Evolutionary conservation across 2,113 vertebrate species (phyloP), one percentile per base, ranked within the genome.

Genomic region (Fulmarus glacialis): DNA sequence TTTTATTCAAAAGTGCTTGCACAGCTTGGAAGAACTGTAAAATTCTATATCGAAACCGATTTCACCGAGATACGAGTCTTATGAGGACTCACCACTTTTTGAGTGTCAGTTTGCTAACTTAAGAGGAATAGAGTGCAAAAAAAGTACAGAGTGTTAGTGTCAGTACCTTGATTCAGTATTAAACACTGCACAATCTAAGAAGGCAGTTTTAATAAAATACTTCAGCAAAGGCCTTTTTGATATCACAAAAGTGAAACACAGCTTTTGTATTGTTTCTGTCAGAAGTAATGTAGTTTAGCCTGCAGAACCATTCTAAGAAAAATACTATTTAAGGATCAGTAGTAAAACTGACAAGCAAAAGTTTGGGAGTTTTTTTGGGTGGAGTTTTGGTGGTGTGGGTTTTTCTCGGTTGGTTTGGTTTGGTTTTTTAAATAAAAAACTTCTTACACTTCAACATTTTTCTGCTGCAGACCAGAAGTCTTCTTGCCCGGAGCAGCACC

Each of bases 401-500:
- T 77, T 40, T 5, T 68, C 40, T 34, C 24, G 16, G 38, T 23
- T 48, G 11, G 6, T n/a, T 67, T 59, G 11, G 23, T n/a, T n/a
- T 21, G 27, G 6, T 8, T 16, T 72, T 75, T 91, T 21, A 81
- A 67, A 71, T 36, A 75, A 90, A 86, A 78, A 71, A 26, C n/a
- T 81, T 98, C 99, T 99, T 98, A 99, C 99, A 99, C 99, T 98
- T 99, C 99, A 94, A 99, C 99, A 97, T 99, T 99, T 98, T 99
- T 99, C 99, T 99, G 99, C 96, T 99, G 98, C 97, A 99, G 98
- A 97, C 99, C 98, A 97, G 99, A 99, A 87, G 99, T 98, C 98
- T 99, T 99, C 99, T 99, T 99, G 97, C 99, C 99, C 15, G 99
- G 99, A 97, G 99, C 99, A 98, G 99, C 99, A 80, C 99, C 99